Evolutionary conservation across 2,113 vertebrate genomes (phyloP).

Genomic region (Barbus barbus): DNA sequence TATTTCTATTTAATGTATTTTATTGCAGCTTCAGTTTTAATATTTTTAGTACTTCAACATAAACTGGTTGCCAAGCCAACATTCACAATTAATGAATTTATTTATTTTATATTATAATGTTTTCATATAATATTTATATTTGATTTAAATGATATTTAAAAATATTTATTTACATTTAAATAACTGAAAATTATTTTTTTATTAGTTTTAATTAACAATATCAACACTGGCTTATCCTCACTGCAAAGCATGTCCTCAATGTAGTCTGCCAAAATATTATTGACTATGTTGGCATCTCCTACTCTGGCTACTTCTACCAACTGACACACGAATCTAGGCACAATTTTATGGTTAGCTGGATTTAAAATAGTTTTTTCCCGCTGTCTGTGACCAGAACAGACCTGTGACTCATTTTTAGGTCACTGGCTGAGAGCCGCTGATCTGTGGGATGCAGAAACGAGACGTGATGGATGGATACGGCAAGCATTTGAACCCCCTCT

Average conservation of each 20-base stretch:
- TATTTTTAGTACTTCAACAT: no score
- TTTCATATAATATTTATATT: no score
- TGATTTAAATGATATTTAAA: no score
- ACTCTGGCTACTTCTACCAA: background rate
- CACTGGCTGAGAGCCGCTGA: background rate
- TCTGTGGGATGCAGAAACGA: background rate
- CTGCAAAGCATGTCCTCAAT: background rate
- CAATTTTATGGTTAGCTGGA: constrained; percentile 1
- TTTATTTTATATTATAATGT: no score
- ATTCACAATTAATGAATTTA: no score
- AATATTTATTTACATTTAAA: no score
- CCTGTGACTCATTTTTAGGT: background rate
- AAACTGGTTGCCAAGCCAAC: no score
- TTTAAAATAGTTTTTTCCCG: background rate
- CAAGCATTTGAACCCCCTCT: constrained; percentile 62
- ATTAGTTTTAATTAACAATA: background rate
- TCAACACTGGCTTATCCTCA: background rate
- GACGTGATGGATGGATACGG: constrained; percentile 1
- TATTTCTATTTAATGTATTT: no score
- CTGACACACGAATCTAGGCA: background rate
- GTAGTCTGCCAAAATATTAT: background rate
- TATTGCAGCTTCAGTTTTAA: no score
- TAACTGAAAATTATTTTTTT: no score
- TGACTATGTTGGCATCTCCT: background rate
- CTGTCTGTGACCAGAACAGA: background rate